Conservation (phyloP, 2,888 invertebrate genomes). For the Clivina fossor region DNA sequence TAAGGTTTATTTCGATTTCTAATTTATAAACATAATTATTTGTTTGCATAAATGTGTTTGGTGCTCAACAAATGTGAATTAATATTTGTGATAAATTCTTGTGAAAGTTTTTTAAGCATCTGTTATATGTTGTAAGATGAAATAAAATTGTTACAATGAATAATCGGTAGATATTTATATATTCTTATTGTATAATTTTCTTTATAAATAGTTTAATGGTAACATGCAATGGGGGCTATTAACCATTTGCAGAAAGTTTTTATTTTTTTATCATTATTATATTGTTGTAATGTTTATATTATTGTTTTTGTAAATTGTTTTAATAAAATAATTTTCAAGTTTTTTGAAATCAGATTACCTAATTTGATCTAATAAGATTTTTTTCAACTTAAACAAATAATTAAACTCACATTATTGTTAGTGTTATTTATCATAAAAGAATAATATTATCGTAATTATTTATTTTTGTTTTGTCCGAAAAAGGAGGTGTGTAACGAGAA, state of each 20-base stretch:
- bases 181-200: slow-evolving; percentile 20
- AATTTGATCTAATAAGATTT: too few species aligned
- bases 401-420: too few species aligned
- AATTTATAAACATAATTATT: slow-evolving; percentile 25
- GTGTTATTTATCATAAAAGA: too few species aligned
- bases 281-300: slow-evolving; percentile 25
- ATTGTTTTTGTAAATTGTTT: slow-evolving; percentile 27
- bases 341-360: too few species aligned
- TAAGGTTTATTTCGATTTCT: too few species aligned
- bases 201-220: slow-evolving; percentile 5
- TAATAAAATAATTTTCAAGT: slow-evolving; percentile 29
- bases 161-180: slow-evolving; percentile 27
- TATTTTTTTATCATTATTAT: slow-evolving; percentile 13
- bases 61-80: slow-evolving; percentile 34
- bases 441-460: too few species aligned
- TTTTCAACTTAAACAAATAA: too few species aligned
- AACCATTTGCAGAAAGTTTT: slow-evolving; percentile 12
- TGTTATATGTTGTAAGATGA: slow-evolving; percentile 33
- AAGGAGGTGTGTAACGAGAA: too few species aligned
- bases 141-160: slow-evolving; percentile 34
- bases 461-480: too few species aligned
- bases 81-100: slow-evolving; percentile 34
- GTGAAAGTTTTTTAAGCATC: slow-evolving; percentile 34
- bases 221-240: too few species aligned
- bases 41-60: slow-evolving; percentile 34